A percentile compares a stretch with the other conserved stretches of the same genome.
Evolutionary conservation across 30 jellyfish, hydroid and myxozoan species (phyloP).

Genomic region (Hydractinia echinata): DNA sequence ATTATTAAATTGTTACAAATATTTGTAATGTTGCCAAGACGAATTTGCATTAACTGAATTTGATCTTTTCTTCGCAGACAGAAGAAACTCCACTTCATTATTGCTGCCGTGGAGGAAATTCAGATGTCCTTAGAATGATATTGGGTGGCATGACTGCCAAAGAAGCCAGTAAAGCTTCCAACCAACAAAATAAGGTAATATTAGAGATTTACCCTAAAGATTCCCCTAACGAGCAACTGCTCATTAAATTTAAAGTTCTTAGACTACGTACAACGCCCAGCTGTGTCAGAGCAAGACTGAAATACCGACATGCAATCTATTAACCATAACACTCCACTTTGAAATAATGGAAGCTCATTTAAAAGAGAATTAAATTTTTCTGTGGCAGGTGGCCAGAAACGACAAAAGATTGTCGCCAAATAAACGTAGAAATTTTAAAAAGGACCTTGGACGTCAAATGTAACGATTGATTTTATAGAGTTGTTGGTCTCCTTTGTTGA

Average conservation of each 20-base stretch:
- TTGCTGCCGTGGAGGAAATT: slow-evolving; percentile 70
- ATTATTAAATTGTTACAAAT: not conserved
- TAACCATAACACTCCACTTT: too few relatives aligned
- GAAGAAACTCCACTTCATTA: slow-evolving; percentile 76
- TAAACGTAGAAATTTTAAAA: not conserved
- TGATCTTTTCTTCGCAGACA: slow-evolving; percentile 21
- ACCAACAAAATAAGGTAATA: slow-evolving; percentile 34
- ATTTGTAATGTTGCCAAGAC: not conserved
- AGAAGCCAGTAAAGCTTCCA: slow-evolving; percentile 74
- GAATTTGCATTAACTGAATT: not conserved
- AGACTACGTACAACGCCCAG: not conserved
- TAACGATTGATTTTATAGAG: slow-evolving; percentile 3
- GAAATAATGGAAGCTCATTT: too few relatives aligned
- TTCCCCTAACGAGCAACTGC: too few relatives aligned
- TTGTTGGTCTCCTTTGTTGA: slow-evolving; percentile 89
- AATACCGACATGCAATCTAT: too few relatives aligned
- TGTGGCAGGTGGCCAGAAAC: too few relatives aligned
- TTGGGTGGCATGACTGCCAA: slow-evolving; percentile 45
- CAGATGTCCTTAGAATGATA: slow-evolving; percentile 54
- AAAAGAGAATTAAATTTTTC: not conserved
- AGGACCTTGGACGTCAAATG: not conserved
- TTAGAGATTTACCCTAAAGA: too few relatives aligned
- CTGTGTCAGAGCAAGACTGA: not conserved
- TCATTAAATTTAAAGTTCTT: too few relatives aligned
- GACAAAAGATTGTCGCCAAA: not conserved